phyloP scores from a whole-genome alignment of 2,797 vertebrate genomes.

The Falco berigora region DNA sequence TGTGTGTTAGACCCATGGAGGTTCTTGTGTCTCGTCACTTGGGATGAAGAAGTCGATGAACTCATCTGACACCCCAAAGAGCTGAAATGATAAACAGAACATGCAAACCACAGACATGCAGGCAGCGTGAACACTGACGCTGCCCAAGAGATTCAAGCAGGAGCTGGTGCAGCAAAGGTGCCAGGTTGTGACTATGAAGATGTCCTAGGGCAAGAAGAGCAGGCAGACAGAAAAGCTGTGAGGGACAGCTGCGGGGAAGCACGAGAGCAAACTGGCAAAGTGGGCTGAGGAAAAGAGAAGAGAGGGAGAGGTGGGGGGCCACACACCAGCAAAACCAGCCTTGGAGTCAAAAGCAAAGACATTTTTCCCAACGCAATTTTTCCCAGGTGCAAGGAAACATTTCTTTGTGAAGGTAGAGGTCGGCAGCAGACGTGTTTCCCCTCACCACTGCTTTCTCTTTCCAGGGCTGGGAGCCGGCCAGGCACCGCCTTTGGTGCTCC shows the following conservation, averaged over 20 bases:
- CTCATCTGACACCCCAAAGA: not conserved
- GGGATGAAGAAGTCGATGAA: not conserved
- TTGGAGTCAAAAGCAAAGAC: not conserved
- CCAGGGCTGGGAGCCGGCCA: not conserved
- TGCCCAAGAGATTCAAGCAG: not conserved
- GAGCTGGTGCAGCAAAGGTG: not conserved
- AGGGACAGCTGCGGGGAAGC: not conserved
- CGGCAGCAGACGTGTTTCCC: not conserved
- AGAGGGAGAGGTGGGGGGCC: not conserved
- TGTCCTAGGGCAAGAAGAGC: not conserved
- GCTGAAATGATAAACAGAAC: not conserved
- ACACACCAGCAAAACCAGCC: not conserved
- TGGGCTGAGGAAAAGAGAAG: not conserved
- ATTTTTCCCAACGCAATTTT: not conserved
- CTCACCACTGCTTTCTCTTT: rapidly evolving
- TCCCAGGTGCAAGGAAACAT: rapidly evolving
- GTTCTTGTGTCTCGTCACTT: not conserved
- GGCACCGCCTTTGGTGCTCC: not conserved
- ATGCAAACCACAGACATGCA: not conserved
- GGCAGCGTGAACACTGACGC: rapidly evolving
- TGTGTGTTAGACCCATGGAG: not conserved
- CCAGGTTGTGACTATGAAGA: not conserved
- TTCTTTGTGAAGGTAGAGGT: not conserved
- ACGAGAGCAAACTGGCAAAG: not conserved
- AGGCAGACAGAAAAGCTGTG: not conserved